Evolutionary conservation across 1,140 invertebrate genomes (phyloP), one percentile per base, ranked within the genome.

Genomic region (Drosophila ironensis): DNA sequence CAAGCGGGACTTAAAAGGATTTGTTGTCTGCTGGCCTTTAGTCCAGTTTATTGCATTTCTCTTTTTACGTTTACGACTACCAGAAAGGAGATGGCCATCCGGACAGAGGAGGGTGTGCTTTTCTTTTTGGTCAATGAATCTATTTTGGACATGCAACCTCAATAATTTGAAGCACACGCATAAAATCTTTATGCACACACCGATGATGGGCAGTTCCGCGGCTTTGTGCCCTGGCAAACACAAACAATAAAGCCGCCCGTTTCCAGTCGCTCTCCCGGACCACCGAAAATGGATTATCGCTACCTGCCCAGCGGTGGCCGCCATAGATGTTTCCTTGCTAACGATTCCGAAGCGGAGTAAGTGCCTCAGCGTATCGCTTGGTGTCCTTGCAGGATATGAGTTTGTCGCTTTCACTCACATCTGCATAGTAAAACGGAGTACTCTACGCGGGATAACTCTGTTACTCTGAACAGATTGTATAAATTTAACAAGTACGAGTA

Each of bases 141-240:
- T 54, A 46, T 68, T 46, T 54, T 33, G 17, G 16, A 28, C 60
- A 48, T 42, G 27, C 12, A 47, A 7, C 42, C 44, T 1, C 20
- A 27, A 19, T 19, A 16, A 53, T 66, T 24, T 64, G 22, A 16
- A 25, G 48, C 20, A 2, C 25, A 3, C 45, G 17, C 63, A 24
- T 69, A 57, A 69, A 69, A 69, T 69, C 44, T 57, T 69, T 54
- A 68, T 40, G 33, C 17, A 9, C 11, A 44, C 44, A 44, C 57
- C 27, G 48, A 47, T 51, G 45, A 27, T 16, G 19, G 27, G 33
- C 66, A 42, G 41, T 64, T 52, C 19, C 60, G 25, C 25, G 30
- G 56, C 56, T 17, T 24, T 48, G 11, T 17, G 20, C 7, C 17
- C 19, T 9, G 12, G 30, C 40, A 42, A 53, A 27, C 16, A 38